A percentile compares a stretch with the other conserved stretches of the same genome.
phyloP scores from a whole-genome alignment of 2,113 vertebrate genomes.

The Pithys albifrons region DNA sequence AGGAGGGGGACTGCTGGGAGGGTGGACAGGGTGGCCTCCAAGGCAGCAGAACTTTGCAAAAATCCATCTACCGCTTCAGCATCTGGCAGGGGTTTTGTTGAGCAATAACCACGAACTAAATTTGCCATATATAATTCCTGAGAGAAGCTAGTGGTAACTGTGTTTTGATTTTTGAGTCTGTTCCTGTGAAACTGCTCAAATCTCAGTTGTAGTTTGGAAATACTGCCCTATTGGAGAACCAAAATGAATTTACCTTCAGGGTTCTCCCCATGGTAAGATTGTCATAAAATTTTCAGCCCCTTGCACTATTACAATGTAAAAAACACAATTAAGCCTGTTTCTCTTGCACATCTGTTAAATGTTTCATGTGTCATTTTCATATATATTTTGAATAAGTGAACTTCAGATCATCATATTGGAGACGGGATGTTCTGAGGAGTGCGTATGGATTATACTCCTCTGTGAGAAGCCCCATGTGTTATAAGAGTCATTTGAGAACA shows the following conservation, averaged over 20 bases:
- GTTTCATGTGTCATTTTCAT: neutral
- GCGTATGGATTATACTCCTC: neutral
- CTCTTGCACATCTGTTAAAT: constrained; percentile 3
- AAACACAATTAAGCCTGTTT: neutral
- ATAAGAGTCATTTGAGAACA: neutral
- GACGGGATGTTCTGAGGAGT: neutral
- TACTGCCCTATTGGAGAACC: neutral
- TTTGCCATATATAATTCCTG: constrained; percentile 26
- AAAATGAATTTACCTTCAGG: neutral
- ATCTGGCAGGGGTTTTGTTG: constrained; percentile 16
- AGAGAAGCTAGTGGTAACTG: neutral
- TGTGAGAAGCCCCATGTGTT: neutral
- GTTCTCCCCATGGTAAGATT: neutral
- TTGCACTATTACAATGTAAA: neutral
- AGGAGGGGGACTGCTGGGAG: neutral
- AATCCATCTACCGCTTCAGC: neutral
- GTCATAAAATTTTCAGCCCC: neutral
- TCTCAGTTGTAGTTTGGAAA: constrained; percentile 17
- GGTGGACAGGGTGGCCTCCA: neutral
- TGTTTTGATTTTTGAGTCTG: constrained; percentile 2
- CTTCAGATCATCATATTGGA: neutral
- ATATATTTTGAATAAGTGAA: neutral
- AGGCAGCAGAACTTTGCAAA: neutral
- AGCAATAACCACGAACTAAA: constrained; percentile 35
- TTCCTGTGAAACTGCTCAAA: constrained; percentile 29